Conservation (phyloP, 2,797 vertebrate genomes). For the Notolepis coatsorum region DNA sequence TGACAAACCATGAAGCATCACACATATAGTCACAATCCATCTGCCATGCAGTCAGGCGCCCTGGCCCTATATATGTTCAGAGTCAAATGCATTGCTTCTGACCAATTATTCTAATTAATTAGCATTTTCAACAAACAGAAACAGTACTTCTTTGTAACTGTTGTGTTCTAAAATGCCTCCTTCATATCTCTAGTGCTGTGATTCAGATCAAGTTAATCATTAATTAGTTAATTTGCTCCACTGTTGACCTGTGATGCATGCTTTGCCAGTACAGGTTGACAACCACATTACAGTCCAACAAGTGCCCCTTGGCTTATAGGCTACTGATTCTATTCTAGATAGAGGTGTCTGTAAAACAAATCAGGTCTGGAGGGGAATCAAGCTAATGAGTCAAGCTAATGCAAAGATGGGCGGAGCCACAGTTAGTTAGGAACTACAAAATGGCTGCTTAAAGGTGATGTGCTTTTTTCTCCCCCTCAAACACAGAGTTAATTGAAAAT, state of each 20-base stretch:
- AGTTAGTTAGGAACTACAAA: not conserved
- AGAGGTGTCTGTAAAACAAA: conserved; percentile 24
- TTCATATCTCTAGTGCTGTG: too few relatives aligned
- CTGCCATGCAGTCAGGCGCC: too few relatives aligned
- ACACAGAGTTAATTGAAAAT: not conserved
- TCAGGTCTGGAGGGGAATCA: conserved; percentile 22
- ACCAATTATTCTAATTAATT: not conserved
- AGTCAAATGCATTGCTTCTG: not conserved
- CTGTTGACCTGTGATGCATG: too few relatives aligned
- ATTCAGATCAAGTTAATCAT: too few relatives aligned
- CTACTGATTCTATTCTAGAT: not conserved
- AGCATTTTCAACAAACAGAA: not conserved
- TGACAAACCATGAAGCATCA: too few relatives aligned
- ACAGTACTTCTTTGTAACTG: too few relatives aligned
- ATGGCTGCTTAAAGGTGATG: not conserved
- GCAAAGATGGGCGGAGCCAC: conserved; percentile 43
- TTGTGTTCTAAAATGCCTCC: too few relatives aligned
- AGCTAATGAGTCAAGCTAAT: conserved; percentile 21
- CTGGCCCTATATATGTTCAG: too few relatives aligned
- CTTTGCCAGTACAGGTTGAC: not conserved
- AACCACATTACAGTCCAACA: not conserved
- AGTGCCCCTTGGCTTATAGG: not conserved
- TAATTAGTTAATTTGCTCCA: not conserved
- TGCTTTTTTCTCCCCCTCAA: not conserved
- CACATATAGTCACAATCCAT: too few relatives aligned